Base-by-base conservation (phyloP, 1,140 invertebrate genomes). In the Brachionus calyciflorus region DNA sequence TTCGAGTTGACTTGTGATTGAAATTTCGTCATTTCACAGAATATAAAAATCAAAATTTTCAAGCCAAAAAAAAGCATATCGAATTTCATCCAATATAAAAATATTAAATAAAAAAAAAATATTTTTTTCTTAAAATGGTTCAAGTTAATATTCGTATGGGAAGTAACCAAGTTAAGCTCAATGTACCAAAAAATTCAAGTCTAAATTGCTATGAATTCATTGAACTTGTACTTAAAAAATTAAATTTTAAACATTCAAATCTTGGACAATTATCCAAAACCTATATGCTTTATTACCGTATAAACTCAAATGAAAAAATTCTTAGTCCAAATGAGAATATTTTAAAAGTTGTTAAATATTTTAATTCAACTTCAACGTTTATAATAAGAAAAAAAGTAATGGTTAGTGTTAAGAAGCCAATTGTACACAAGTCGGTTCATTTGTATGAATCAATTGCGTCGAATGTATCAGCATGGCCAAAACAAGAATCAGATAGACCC, bases 121-220 rank as follows among this genome's bases (percentile, higher is more conserved):
- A n/a, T n/a, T n/a, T n/a, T n/a, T n/a, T n/a, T n/a, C n/a, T n/a
- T n/a, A n/a, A n/a, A n/a, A n/a, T n/a, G n/a, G n/a, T n/a, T n/a
- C n/a, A n/a, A n/a, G n/a, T n/a, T n/a, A n/a, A n/a, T n/a, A n/a
- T 60, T 60, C 26, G 55, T 2, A 60, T 60, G 55, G 55, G 55
- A 60, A 60, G 55, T 28, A 60, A 60, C 19, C 30, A 33, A 9
- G 9, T 60, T 7, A 60, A 33, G 19, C 2, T 60, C 2, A 60
- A 60, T 30, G 1, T 60, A 7, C 37, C 55, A 9, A 17, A 1
- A 17, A 17, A 60, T 3, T 33, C 30, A n/a, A 14, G 37, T 9
- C 33, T 60, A 12, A 33, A 17, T 6, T 28, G 12, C n/a, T 30
- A 60, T 5, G 10, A 60, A n/a, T 19, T 60, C 4, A 17, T 60